Evolutionary conservation across 2,888 invertebrate species (phyloP), one percentile per base, ranked within the genome.

Genomic region (Patella caerulea): DNA sequence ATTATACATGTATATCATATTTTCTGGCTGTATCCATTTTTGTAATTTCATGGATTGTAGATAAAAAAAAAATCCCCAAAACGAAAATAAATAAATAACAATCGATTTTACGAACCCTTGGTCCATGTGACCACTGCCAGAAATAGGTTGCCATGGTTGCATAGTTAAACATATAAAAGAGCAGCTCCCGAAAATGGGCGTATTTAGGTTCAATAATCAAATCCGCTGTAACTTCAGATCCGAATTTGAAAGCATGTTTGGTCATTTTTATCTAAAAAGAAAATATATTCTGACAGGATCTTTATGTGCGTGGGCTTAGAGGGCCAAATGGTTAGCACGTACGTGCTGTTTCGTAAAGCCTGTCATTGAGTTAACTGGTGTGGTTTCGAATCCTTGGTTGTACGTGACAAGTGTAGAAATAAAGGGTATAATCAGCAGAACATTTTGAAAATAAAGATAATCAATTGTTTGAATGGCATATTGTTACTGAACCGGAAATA

Each of bases 191-290:
- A 24, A 65, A 65, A 12, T 65, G 65, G 3, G 19, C 65, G 24
- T 65, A 65, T n/a, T 65, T 65, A 19, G 65, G 65, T 24, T n/a
- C 65, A n/a, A 65, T 11, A 24, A 75, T 75, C 55, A 75, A n/a
- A 14, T 75, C 70, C 34, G 19, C 34, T 7, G 70, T 52, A 2
- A 70, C 69, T 29, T 70, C 65, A 15, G 75, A 75, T 12, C 75
- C 75, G 71, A 75, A 70, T 12, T 55, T 53, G n/a, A 70, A 75
- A 17, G 54, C 71, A 70, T 75, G 75, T 24, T 71, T 71, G 9
- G 34, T 19, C 24, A 75, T 11, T 59, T 71, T 69, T 4, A 75
- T 70, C 75, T 75, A 55, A 17, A 53, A 19, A 69, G 2, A 19
- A 65, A 5, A 34, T 34, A 5, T 34, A 34, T 34, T 34, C 34